Evolutionary conservation across 2,113 vertebrate species (phyloP).

Genomic region (Azemiops feae): DNA sequence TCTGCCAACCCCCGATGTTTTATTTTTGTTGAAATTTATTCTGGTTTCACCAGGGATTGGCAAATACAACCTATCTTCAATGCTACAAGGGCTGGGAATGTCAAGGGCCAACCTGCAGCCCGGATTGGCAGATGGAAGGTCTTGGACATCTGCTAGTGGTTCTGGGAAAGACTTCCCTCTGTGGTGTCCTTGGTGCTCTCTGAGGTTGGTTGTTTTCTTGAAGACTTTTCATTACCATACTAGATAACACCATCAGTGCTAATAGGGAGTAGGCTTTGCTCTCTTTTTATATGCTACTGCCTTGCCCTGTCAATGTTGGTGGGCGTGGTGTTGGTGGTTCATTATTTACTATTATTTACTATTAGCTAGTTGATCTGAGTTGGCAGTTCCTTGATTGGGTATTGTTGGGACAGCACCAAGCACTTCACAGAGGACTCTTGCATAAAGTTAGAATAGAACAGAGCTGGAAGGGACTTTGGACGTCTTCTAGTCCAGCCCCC

Average conservation of each 20-base stretch:
- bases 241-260: background rate
- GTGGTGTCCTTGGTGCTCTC: no score
- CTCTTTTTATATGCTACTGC: background rate
- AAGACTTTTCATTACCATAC: background rate
- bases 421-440: background rate
- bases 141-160: background rate
- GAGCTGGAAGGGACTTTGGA: no score
- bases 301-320: background rate
- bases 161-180: no score
- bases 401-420: background rate
- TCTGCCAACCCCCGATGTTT: background rate
- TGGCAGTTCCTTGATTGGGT: background rate
- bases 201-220: background rate
- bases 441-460: background rate
- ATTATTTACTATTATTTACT: background rate
- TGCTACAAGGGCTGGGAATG: background rate
- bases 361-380: background rate
- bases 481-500: no score
- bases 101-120: no score
- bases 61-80: background rate
- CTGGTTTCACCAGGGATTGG: background rate
- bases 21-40: background rate
- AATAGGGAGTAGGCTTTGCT: background rate
- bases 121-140: background rate
- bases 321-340: background rate